Evolutionary conservation across 2,113 vertebrate species (phyloP), one percentile per base, ranked within the genome.

Genomic region (Cettia cetti): DNA sequence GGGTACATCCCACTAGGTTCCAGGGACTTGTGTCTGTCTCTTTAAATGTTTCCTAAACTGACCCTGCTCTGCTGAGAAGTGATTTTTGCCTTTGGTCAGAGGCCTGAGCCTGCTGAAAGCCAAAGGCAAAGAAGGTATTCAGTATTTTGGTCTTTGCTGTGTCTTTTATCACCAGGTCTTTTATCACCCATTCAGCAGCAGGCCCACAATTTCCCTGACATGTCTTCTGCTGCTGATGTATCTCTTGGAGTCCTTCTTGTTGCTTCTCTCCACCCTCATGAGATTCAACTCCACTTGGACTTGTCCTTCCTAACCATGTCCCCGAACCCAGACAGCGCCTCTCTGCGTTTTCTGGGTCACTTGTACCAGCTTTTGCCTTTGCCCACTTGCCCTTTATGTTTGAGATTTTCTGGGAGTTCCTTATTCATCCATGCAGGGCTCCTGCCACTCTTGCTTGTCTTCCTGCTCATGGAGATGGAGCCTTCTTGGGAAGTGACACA

Each of bases 331-430:
- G 10, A 13, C 16, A 40, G 7, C 6, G 2, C 10, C 40, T 68
- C 10, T 44, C 4, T 78, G 35, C 2, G 27, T 16, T 28, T 87
- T 2, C 28, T 90, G 37, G 11, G 50, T 47, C 19, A 85, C 10
- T 6, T 20, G 4, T 56, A 18, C 30, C 40, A 80, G 14, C 2
- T 71, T 82, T 64, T 80, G 9, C 13, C 31, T 49, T 86, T 65
- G 6, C 13, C 45, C 4, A 6, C 4, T 88, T 86, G 6, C 4
- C 4, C 4, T 60, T 82, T 8, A 10, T 7, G 1, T 64, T 2
- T 81, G 26, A 84, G 24, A 15, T 87, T 94, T 80, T 10, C 12
- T 9, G 14, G 33, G 19, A 68, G 13, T 10, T 86, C 6, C 7
- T 57, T 72, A 24, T n/a, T 85, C 44, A 35, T 60, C 21, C 16